These are phyloP conservation scores for Iphiclides podalirius DNA, from an alignment of 2,888 invertebrate species.

Conservation along the genomic window DNA sequence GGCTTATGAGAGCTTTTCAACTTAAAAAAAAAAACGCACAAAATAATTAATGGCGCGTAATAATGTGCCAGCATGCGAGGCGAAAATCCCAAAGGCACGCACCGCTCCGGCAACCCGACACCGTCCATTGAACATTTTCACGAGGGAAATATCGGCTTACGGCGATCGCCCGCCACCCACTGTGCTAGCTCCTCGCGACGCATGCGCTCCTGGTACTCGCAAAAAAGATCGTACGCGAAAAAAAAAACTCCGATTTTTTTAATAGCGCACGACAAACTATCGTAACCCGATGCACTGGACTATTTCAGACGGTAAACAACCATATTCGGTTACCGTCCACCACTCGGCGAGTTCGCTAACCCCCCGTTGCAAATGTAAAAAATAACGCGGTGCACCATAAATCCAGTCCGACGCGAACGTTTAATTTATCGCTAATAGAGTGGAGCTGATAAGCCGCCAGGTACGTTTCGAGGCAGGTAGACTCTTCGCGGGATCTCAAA, in stretches of 20 bases:
- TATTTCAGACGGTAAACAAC: slow-evolving; percentile 34
- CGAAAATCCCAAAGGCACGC: slow-evolving; percentile 75
- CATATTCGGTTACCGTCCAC: no score
- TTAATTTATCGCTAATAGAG: slow-evolving; percentile 68
- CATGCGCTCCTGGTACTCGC: slow-evolving; percentile 44
- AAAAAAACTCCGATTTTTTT: slow-evolving; percentile 5
- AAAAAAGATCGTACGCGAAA: slow-evolving; percentile 15
- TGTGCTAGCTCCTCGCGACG: slow-evolving; percentile 40
- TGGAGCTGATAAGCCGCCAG: slow-evolving; percentile 57
- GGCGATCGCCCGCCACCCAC: slow-evolving; percentile 66
- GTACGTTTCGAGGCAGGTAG: slow-evolving; percentile 61
- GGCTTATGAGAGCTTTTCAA: slow-evolving; percentile 59
- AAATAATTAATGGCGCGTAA: slow-evolving; percentile 78
- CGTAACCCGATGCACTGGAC: slow-evolving; percentile 32
- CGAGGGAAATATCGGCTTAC: slow-evolving; percentile 76
- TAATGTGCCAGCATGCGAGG: slow-evolving; percentile 76
- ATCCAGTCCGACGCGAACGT: slow-evolving; percentile 44
- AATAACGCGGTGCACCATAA: slow-evolving; percentile 58
- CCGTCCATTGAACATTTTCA: slow-evolving; percentile 74
- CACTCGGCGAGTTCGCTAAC: slow-evolving; percentile 35
- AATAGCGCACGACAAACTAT: slow-evolving; percentile 26
- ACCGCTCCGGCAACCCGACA: slow-evolving; percentile 64
- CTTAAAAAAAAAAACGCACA: slow-evolving; percentile 58
- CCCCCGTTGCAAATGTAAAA: slow-evolving; percentile 48
- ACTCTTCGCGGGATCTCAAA: slow-evolving; percentile 57